Base-by-base conservation (phyloP, 2,888 invertebrate genomes). In the Eudemis profundana region DNA sequence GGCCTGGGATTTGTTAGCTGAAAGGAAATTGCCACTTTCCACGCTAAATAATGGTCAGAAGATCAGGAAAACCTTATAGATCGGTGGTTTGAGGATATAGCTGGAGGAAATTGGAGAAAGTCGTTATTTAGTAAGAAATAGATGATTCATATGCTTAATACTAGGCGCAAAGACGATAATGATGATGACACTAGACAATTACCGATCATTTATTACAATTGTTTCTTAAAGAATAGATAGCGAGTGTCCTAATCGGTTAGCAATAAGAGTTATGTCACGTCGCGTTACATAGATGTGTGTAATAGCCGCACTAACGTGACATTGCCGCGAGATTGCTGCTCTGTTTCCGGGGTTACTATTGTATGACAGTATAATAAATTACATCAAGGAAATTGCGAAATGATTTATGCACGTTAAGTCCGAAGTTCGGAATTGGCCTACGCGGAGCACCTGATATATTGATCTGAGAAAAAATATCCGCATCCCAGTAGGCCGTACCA, bases 211-310 rank as follows among this genome's bases (percentile, higher is more conserved):
- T 33, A 1, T 10, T 8, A 40, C 53, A 53, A 53, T 14, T 4
- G 53, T 53, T 40, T 40, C 53, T 23, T 21, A 23, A 21, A 38
- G 38, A 53, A 15, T 15, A 10, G 38, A 29, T 42, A 27, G 12
- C n/a, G n/a, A 1, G 23, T 56, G 42, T 56, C 19, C 27, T 44
- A 44, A 44, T 42, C 42, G 42, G 42, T 29, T 40, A 42, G 56
- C 29, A 44, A 56, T 29, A 56, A 14, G 42, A 17, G 19, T 44
- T 44, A 19, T 56, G n/a, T 56, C 56, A 56, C 56, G 56, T 56
- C 44, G 56, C 42, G 3, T 56, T 44, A 44, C 56, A n/a, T 29
- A n/a, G 17, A 56, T 44, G 12, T 17, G 29, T 29, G 56, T 56
- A 44, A 44, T 27, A 14, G 15, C 4, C 15, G 21, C 40, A 17